Percentiles rank a stretch among this genome's conserved stretches.
Evolutionary conservation across 2,888 invertebrate species (phyloP).

Genomic region (Agrotis ipsilon): DNA sequence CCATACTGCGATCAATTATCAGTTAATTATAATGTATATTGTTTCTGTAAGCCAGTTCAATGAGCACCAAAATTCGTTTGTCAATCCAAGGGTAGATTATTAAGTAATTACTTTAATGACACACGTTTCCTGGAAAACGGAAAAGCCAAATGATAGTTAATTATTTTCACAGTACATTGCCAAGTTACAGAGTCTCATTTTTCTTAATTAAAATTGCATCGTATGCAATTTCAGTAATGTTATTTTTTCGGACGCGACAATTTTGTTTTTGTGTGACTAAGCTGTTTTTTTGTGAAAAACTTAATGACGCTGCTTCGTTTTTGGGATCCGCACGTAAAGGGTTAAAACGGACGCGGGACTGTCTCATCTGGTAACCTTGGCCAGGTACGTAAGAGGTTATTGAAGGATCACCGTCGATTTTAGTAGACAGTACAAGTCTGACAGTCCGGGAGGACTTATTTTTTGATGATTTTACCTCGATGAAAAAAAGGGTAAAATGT

Average conservation of each 20-base stretch:
- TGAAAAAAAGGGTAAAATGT: too few species aligned
- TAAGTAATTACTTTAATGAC: conserved; percentile 13
- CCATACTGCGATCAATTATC: conserved; percentile 4
- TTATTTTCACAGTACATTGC: background rate
- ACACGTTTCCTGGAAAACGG: background rate
- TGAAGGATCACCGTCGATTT: too few species aligned
- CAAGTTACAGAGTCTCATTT: background rate
- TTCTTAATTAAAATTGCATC: conserved; percentile 24
- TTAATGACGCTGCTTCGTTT: conserved; percentile 3
- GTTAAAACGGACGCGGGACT: too few species aligned
- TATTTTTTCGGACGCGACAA: conserved; percentile 11
- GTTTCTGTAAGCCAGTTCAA: conserved; percentile 2
- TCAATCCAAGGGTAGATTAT: background rate
- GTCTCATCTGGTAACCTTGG: too few species aligned
- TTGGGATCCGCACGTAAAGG: too few species aligned
- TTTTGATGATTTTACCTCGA: too few species aligned
- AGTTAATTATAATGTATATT: conserved; percentile 3
- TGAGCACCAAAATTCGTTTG: background rate
- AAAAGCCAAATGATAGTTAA: background rate
- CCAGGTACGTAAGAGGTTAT: too few species aligned
- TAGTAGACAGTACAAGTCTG: too few species aligned
- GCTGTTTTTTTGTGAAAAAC: background rate
- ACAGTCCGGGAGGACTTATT: too few species aligned
- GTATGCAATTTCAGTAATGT: conserved; percentile 1
- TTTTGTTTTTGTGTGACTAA: conserved; percentile 23